Percentiles rank a stretch among this genome's conserved stretches.
phyloP scores from a whole-genome alignment of 2,113 vertebrate species.

The Pedetes capensis region DNA sequence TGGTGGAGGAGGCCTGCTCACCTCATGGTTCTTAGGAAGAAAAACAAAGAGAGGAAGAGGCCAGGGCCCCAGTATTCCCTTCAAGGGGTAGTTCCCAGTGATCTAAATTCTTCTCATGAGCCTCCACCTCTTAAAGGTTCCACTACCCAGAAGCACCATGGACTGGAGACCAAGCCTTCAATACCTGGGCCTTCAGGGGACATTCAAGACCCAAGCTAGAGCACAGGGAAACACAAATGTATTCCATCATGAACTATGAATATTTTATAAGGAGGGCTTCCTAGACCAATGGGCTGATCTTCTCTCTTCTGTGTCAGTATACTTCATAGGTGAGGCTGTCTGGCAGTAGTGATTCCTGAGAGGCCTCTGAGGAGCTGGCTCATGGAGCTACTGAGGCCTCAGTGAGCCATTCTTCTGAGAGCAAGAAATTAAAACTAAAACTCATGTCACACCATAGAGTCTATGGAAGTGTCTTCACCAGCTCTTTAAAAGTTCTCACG shows the following conservation, averaged over 20 bases:
- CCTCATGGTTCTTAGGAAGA: neutral
- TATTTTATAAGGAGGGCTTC: neutral
- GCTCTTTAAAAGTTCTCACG: neutral
- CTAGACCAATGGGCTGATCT: neutral
- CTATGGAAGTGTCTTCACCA: neutral
- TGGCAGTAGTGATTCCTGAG: neutral
- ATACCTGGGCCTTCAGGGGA: neutral
- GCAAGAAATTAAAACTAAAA: neutral
- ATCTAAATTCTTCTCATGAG: no score
- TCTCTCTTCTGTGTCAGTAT: neutral
- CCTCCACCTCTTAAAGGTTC: neutral
- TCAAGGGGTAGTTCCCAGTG: no score
- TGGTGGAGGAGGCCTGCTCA: neutral
- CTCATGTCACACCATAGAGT: no score
- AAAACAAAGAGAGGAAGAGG: neutral
- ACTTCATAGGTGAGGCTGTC: neutral
- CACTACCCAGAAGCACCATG: no score
- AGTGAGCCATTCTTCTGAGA: neutral
- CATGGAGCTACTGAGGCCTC: rapidly evolving
- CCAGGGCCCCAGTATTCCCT: no score
- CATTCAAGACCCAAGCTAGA: neutral
- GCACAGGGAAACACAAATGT: neutral
- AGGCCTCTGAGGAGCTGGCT: rapidly evolving
- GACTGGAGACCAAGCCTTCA: neutral
- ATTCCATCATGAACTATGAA: neutral